A percentile compares a stretch with the other conserved stretches of the same genome.
Evolutionary conservation across 2,888 invertebrate species (phyloP).

Genomic region (Cataglyphis cursor): DNA sequence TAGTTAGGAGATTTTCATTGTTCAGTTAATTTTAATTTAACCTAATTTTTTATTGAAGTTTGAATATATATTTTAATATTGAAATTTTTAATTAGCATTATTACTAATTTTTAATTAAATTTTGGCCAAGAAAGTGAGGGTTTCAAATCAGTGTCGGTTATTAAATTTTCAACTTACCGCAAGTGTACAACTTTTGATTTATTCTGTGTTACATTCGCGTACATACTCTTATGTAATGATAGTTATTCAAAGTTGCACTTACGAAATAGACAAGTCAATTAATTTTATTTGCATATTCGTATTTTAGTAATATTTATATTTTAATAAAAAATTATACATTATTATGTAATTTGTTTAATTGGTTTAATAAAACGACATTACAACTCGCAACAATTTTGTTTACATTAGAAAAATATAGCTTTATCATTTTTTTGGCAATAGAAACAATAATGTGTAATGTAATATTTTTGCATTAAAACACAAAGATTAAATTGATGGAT

Average conservation of each 20-base stretch:
- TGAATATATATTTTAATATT: neutral
- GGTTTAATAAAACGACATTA: neutral
- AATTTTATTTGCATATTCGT: neutral
- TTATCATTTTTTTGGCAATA: neutral
- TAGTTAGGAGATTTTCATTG: neutral
- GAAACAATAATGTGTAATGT: neutral
- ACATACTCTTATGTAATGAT: constrained; percentile 16
- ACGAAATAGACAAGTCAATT: neutral
- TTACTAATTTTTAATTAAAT: constrained; percentile 15
- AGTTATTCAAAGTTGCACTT: constrained; percentile 24
- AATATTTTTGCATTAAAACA: neutral
- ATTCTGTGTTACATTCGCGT: neutral
- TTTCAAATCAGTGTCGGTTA: neutral
- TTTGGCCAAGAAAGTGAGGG: neutral
- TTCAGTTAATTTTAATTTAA: neutral
- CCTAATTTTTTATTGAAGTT: neutral
- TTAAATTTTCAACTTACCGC: constrained; percentile 18
- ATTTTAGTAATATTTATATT: neutral
- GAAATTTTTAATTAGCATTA: neutral
- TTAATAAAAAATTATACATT: neutral
- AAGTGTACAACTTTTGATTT: constrained; percentile 22
- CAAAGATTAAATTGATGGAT: neutral
- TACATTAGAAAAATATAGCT: neutral
- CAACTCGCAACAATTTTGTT: neutral
- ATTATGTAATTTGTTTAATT: constrained; percentile 6